phyloP scores from a whole-genome alignment of 2,113 vertebrate genomes.

The Glaucidium brasilianum region DNA sequence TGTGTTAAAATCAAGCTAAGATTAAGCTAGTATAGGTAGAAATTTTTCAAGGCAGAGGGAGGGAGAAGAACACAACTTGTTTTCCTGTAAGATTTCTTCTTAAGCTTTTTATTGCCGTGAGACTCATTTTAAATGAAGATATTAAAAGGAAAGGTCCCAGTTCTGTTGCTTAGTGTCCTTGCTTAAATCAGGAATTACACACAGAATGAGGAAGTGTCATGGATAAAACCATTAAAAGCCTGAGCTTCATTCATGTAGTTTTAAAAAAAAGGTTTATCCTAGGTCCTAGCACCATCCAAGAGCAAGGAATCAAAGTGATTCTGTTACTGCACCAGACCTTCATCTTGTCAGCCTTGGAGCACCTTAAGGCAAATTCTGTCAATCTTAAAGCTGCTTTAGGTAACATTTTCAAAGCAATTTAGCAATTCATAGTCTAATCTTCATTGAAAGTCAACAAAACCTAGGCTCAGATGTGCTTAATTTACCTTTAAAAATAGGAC shows the following conservation, averaged over 20 bases:
- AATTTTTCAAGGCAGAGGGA: not conserved
- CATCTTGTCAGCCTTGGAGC: not conserved
- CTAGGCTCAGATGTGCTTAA: not conserved
- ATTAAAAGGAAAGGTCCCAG: not conserved
- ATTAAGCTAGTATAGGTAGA: not conserved
- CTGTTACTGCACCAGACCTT: not conserved
- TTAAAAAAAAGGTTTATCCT: not conserved
- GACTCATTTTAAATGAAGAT: not conserved
- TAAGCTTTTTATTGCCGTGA: not conserved
- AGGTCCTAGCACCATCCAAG: not conserved
- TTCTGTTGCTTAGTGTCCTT: not conserved
- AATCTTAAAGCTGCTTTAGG: slow-evolving; percentile 17
- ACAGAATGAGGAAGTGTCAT: not conserved
- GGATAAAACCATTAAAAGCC: not conserved
- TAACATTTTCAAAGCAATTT: not conserved
- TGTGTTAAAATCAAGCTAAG: not conserved
- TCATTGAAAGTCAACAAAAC: slow-evolving; percentile 30
- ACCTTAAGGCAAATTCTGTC: slow-evolving; percentile 44
- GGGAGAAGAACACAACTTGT: not conserved
- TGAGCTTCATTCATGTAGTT: not conserved
- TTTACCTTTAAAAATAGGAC: not conserved
- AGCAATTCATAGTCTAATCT: slow-evolving; percentile 17
- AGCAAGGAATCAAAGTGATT: not conserved
- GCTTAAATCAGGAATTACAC: not conserved
- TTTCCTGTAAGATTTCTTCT: not conserved